Evolutionary conservation across 2,888 invertebrate species (phyloP).

Genomic region (Xanthia togata): DNA sequence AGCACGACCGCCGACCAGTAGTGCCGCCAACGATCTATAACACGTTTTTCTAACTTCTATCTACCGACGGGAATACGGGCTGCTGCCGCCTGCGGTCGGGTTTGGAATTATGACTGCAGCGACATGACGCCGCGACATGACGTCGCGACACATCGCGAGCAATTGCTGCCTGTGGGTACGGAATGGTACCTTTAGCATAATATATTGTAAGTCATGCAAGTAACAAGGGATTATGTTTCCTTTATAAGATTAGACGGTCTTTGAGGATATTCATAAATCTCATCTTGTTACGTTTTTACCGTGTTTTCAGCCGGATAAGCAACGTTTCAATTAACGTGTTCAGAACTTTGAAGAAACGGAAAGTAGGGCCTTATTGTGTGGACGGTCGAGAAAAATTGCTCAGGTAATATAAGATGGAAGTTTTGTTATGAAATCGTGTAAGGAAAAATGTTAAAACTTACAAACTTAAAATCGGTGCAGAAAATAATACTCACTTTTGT

Average conservation of each 20-base stretch:
- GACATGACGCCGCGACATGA: no score
- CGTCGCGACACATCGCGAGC: no score
- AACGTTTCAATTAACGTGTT: conserved; percentile 72
- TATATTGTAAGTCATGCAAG: conserved; percentile 62
- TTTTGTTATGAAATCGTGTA: neutral
- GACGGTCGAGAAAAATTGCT: conserved; percentile 26
- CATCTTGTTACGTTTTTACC: conserved; percentile 67
- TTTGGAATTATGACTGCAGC: no score
- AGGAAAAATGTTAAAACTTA: neutral
- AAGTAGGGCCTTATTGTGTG: conserved; percentile 53
- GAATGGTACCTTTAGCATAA: no score
- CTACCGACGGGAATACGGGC: no score
- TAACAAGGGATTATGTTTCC: conserved; percentile 65
- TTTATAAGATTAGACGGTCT: conserved; percentile 69
- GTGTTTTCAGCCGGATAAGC: conserved; percentile 65
- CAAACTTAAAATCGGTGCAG: neutral
- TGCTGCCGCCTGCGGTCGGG: no score
- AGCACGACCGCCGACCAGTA: no score
- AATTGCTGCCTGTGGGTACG: no score
- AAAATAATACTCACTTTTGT: neutral
- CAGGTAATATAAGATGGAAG: conserved; percentile 15
- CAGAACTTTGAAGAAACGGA: conserved; percentile 64
- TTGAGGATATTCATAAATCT: conserved; percentile 70
- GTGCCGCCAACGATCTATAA: no score
- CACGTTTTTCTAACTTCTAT: no score